Evolutionary conservation across 2,113 vertebrate species (phyloP).

Genomic region (Lepisosteus osseus): DNA sequence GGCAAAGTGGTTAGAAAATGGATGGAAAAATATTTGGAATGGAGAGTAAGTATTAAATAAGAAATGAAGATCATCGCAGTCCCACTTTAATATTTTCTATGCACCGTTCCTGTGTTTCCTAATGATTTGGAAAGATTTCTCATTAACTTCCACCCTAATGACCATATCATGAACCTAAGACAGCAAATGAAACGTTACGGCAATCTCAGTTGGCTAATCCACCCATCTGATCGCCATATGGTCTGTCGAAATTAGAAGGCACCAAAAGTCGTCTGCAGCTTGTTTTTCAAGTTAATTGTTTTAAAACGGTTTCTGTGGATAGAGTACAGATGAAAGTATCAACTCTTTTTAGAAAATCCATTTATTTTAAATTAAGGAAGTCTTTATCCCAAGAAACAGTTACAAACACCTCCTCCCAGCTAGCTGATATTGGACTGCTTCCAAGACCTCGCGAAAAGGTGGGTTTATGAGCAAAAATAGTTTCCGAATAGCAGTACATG

Average conservation of each 20-base stretch:
- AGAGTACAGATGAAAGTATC: constrained; percentile 21
- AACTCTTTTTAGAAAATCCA: constrained; percentile 13
- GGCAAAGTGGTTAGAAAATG: no score
- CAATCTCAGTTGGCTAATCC: constrained; percentile 33
- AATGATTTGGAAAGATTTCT: constrained; percentile 10
- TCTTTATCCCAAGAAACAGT: constrained; percentile 22
- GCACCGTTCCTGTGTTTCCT: no score
- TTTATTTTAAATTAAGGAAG: background rate
- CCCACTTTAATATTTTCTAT: no score
- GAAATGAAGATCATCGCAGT: no score
- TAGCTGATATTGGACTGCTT: no score
- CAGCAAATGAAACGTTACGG: constrained; percentile 22
- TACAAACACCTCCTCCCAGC: constrained; percentile 8
- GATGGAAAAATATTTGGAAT: no score
- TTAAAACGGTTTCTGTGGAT: constrained; percentile 31
- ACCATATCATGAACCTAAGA: constrained; percentile 10
- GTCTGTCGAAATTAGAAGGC: constrained; percentile 34
- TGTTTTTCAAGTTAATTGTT: constrained; percentile 39
- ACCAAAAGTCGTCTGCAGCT: constrained; percentile 39
- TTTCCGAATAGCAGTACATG: no score
- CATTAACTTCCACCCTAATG: constrained; percentile 23
- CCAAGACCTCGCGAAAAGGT: no score
- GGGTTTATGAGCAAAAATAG: no score
- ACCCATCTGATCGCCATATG: constrained; percentile 37
- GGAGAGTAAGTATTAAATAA: no score